Percentiles rank a stretch among this genome's conserved stretches.
Conservation (phyloP, 2,113 vertebrate species). For the Gopherus evgoodei region DNA sequence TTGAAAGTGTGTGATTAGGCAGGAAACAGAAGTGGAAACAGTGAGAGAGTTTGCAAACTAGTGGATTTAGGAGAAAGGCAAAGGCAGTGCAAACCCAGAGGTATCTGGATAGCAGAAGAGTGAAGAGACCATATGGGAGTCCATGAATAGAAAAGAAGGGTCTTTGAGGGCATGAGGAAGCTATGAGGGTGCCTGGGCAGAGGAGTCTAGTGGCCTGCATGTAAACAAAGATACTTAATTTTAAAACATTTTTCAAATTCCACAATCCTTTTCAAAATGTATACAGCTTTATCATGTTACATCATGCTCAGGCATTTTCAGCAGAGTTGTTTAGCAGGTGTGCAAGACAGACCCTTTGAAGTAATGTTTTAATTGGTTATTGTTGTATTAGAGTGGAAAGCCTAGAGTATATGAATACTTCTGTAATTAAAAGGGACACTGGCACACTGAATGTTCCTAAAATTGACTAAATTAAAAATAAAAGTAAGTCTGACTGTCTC, state of each 20-base stretch:
- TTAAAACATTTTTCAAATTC: background rate
- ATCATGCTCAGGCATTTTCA: rapidly evolving
- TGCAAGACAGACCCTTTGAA: background rate
- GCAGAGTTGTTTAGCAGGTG: background rate
- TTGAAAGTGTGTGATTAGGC: background rate
- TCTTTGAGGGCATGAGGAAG: background rate
- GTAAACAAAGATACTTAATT: background rate
- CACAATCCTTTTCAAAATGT: background rate
- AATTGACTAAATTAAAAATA: background rate
- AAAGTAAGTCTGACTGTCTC: background rate
- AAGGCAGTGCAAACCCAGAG: background rate
- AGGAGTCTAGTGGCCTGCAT: background rate
- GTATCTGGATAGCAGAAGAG: background rate
- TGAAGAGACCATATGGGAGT: background rate
- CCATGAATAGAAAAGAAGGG: background rate
- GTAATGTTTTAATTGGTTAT: background rate
- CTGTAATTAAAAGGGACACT: background rate
- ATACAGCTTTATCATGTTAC: background rate
- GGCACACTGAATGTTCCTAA: background rate
- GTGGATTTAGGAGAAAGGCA: background rate
- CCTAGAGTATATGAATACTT: background rate
- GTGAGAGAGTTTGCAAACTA: background rate
- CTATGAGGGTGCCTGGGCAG: background rate
- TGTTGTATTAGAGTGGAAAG: background rate
- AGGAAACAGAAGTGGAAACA: background rate